These are phyloP conservation scores for Harpagifer antarcticus DNA, from an alignment of 2,797 vertebrate genomes.

Conservation along the genomic window DNA sequence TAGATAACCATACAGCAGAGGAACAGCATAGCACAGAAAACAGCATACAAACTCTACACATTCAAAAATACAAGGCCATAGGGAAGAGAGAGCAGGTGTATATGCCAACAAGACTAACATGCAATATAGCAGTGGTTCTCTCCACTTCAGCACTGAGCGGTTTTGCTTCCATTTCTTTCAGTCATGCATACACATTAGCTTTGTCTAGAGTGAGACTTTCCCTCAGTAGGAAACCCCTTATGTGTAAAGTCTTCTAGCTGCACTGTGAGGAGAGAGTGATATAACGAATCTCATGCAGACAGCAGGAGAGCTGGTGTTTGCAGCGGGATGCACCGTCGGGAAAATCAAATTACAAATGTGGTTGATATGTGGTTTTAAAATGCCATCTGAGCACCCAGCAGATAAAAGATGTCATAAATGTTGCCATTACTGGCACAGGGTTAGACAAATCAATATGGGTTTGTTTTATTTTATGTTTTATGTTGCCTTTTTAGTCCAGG, in stretches of 20 bases:
- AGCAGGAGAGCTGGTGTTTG: conserved; percentile 20
- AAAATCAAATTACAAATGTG: conserved; percentile 32
- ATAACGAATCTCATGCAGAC: conserved; percentile 39
- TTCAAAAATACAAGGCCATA: conserved; percentile 18
- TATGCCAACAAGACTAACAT: conserved; percentile 38
- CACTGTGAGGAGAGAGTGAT: conserved; percentile 23
- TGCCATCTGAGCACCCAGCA: conserved; percentile 10
- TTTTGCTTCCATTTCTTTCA: conserved; percentile 49
- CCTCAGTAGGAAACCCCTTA: conserved; percentile 44
- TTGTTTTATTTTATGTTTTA: conserved; percentile 14
- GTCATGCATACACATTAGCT: conserved; percentile 38
- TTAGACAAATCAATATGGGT: conserved; percentile 40
- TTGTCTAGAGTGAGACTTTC: conserved; percentile 51
- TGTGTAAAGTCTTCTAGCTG: conserved; percentile 34
- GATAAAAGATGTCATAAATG: conserved; percentile 50
- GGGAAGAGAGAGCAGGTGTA: conserved; percentile 26
- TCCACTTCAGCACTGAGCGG: conserved; percentile 41
- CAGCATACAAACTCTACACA: conserved; percentile 30
- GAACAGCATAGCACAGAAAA: conserved; percentile 42
- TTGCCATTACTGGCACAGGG: conserved; percentile 24
- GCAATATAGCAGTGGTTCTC: conserved; percentile 36
- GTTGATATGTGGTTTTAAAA: conserved; percentile 53
- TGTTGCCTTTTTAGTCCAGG: conserved; percentile 13
- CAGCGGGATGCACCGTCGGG: conserved; percentile 3
- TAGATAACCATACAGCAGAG: conserved; percentile 64